phyloP scores from a whole-genome alignment of 2,797 vertebrate genomes.

The Choloepus didactylus region DNA sequence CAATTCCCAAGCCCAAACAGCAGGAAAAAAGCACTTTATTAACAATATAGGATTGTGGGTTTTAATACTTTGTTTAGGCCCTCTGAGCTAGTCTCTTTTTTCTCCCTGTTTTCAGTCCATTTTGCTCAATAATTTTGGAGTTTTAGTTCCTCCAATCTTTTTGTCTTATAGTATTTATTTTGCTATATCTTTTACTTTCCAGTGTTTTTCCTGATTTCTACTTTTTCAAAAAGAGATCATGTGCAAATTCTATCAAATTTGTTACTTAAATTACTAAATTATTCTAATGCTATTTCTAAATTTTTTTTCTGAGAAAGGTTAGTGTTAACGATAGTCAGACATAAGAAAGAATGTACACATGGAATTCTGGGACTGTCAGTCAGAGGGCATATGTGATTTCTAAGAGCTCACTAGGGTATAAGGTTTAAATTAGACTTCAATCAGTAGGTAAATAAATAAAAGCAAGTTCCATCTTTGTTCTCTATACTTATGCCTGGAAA shows the following conservation, averaged over 20 bases:
- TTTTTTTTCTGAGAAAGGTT: background rate
- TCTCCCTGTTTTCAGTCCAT: background rate
- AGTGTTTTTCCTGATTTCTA: conserved; percentile 10
- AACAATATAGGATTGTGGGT: background rate
- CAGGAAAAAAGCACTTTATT: background rate
- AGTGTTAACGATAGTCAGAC: background rate
- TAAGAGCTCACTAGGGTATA: background rate
- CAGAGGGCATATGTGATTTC: background rate
- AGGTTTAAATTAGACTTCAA: conserved; percentile 54
- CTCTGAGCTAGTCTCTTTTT: background rate
- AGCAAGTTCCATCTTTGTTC: conserved; percentile 57
- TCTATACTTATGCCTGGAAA: conserved; percentile 11
- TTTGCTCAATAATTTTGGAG: background rate
- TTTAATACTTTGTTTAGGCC: background rate
- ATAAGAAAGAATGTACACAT: background rate
- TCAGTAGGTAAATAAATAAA: conserved; percentile 47
- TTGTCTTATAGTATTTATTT: background rate
- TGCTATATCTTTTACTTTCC: conserved; percentile 38
- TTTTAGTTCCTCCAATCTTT: conserved; percentile 10
- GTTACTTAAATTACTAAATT: conserved; percentile 18
- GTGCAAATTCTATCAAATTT: background rate
- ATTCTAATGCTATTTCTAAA: background rate
- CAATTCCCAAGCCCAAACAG: background rate
- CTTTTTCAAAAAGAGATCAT: conserved; percentile 33
- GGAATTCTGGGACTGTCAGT: background rate